phyloP scores from a whole-genome alignment of 2,797 vertebrate species.

The Natrix natrix region DNA sequence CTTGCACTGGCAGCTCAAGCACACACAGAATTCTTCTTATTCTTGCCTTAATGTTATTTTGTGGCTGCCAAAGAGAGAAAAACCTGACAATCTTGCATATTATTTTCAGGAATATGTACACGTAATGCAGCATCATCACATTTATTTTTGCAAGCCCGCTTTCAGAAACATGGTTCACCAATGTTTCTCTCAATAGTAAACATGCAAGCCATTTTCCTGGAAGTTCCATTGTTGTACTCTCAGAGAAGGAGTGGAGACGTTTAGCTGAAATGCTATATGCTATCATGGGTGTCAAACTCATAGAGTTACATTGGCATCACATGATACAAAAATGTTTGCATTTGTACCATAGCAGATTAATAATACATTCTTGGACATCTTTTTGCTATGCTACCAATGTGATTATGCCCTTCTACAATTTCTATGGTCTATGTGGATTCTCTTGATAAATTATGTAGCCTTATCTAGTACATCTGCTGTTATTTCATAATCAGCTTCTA shows the following conservation, averaged over 20 bases:
- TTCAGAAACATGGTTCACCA: not conserved
- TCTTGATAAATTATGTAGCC: not conserved
- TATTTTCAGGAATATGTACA: not conserved
- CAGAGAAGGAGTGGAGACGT: not conserved
- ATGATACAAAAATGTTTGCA: not conserved
- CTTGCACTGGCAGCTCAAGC: accelerated
- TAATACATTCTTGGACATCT: not conserved
- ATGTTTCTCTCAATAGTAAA: not conserved
- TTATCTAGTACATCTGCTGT: not conserved
- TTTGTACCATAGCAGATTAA: not conserved
- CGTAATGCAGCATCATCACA: not conserved
- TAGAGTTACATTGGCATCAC: too few species aligned
- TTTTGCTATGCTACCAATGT: not conserved
- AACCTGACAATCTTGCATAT: not conserved
- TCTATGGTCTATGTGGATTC: not conserved
- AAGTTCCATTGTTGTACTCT: not conserved
- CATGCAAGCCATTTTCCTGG: not conserved
- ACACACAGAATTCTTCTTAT: not conserved
- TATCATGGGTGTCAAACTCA: not conserved
- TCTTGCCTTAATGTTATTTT: accelerated
- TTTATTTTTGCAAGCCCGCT: not conserved
- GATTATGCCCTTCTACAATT: too few species aligned
- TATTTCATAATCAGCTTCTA: not conserved
- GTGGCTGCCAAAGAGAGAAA: not conserved
- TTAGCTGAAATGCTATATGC: not conserved